Conservation (phyloP, 2,888 invertebrate genomes). For the Machimus atricapillus region DNA sequence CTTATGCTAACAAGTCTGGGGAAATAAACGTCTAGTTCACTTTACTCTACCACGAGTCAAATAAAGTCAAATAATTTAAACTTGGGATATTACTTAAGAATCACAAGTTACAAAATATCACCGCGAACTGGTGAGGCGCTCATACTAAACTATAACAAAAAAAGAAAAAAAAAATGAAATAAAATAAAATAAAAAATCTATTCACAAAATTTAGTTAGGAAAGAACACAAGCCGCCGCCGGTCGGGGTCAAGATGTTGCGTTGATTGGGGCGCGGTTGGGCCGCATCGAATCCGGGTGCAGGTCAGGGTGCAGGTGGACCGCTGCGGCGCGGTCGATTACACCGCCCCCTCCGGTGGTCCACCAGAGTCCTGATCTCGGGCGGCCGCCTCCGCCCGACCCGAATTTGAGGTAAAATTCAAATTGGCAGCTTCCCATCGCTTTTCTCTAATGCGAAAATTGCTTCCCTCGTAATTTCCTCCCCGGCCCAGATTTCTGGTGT, state of each 20-base stretch:
- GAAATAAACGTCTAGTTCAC: slow-evolving; percentile 17
- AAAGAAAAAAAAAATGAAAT: too few relatives aligned
- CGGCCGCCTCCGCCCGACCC: not conserved
- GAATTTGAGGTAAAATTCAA: slow-evolving; percentile 21
- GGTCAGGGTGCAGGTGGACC: not conserved
- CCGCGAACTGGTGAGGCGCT: not conserved
- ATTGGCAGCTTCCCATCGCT: not conserved
- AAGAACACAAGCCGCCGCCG: slow-evolving; percentile 14
- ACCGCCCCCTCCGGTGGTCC: not conserved
- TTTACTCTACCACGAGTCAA: slow-evolving; percentile 12
- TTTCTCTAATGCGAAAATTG: slow-evolving; percentile 36
- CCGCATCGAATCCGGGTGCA: not conserved
- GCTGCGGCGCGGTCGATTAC: not conserved
- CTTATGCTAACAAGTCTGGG: slow-evolving; percentile 21
- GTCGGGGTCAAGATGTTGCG: not conserved
- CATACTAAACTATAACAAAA: slow-evolving; percentile 15
- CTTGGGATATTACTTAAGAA: slow-evolving; percentile 12
- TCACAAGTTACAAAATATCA: slow-evolving; percentile 25
- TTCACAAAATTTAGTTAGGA: slow-evolving; percentile 26
- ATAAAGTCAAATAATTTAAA: slow-evolving; percentile 29
- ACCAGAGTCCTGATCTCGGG: not conserved
- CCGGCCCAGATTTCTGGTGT: not conserved
- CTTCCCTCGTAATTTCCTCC: slow-evolving; percentile 38
- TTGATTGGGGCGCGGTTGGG: not conserved
- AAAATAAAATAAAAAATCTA: not conserved